phyloP scores from a whole-genome alignment of 2,797 vertebrate species.

The Siniperca obscura region DNA sequence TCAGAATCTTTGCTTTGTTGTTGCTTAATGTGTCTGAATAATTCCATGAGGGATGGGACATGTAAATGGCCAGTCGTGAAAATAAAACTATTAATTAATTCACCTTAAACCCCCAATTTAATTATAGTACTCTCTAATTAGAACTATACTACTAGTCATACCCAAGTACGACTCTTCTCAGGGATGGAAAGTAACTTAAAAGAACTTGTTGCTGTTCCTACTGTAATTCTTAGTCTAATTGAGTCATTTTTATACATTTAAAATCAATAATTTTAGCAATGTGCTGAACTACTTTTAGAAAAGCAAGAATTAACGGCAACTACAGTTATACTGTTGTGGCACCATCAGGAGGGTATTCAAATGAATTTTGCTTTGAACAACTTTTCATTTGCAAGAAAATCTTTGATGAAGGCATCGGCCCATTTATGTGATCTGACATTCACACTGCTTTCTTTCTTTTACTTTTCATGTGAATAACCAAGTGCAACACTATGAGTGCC shows the following conservation, averaged over 20 bases:
- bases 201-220: neutral
- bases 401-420: neutral
- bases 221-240: neutral
- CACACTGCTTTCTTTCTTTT: neutral
- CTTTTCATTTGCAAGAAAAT: neutral
- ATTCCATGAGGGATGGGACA: neutral
- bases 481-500: neutral
- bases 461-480: neutral
- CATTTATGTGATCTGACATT: too few relatives aligned
- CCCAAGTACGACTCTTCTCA: neutral
- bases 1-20: neutral
- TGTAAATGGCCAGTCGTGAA: neutral
- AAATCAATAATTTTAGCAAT: neutral
- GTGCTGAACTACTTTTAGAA: neutral
- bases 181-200: neutral
- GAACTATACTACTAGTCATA: neutral
- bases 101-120: neutral
- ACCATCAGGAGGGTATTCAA: neutral
- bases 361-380: neutral
- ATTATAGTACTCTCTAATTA: neutral
- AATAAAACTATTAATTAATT: neutral
- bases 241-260: neutral
- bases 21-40: neutral
- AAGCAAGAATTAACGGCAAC: neutral
- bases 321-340: neutral